These are phyloP conservation scores for Ennomos erosarius DNA, from an alignment of 2,888 invertebrate genomes.

Conservation along the genomic window DNA sequence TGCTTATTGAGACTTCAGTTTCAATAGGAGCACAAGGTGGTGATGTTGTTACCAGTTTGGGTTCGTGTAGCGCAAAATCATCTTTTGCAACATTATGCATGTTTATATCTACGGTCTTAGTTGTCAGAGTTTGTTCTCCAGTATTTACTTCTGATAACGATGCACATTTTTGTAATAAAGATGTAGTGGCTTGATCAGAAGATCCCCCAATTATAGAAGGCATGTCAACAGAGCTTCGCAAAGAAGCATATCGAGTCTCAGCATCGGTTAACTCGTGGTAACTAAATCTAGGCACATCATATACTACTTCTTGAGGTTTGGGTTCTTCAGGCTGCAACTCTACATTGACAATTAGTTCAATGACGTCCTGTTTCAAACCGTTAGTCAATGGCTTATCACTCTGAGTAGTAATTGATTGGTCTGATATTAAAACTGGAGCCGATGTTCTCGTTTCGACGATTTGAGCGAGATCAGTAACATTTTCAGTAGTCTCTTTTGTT, in stretches of 20 bases:
- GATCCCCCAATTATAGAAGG: not conserved
- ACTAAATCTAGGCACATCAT: constrained; percentile 54
- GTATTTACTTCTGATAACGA: not conserved
- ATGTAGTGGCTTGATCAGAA: not conserved
- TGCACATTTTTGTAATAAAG: constrained; percentile 6
- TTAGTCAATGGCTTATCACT: constrained; percentile 28
- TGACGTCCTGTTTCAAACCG: constrained; percentile 7
- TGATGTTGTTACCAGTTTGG: too few relatives aligned
- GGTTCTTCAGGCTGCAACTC: constrained; percentile 17
- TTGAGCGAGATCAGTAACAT: not conserved
- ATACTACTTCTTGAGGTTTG: constrained; percentile 33
- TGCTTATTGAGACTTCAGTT: not conserved
- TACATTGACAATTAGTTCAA: constrained; percentile 14
- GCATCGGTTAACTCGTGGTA: constrained; percentile 63
- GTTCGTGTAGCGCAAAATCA: too few relatives aligned
- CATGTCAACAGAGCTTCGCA: constrained; percentile 13
- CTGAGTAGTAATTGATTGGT: not conserved
- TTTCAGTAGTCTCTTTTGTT: not conserved
- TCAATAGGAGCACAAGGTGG: not conserved
- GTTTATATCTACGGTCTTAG: too few relatives aligned
- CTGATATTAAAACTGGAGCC: not conserved
- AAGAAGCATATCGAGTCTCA: constrained; percentile 51
- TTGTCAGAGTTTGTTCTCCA: not conserved
- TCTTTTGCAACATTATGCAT: too few relatives aligned
- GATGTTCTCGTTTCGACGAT: not conserved